Conservation (phyloP, 2,888 invertebrate species). For the Sturmia bella region DNA sequence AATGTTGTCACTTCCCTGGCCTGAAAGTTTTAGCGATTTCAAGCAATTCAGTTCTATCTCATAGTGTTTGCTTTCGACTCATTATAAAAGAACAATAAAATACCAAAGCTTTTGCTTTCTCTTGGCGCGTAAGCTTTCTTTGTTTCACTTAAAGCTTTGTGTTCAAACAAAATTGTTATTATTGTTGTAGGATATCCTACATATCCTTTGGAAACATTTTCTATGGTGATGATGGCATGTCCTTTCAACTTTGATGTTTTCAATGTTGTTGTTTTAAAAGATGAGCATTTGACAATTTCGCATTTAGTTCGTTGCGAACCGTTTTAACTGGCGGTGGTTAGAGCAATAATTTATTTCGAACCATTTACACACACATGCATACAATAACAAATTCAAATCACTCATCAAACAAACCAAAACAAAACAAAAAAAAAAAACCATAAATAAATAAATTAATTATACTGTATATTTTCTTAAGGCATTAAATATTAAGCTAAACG, state of each 20-base stretch:
- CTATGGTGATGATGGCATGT: neutral
- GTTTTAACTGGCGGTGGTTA: slow-evolving; percentile 63
- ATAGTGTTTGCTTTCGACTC: too few relatives aligned
- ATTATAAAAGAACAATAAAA: too few relatives aligned
- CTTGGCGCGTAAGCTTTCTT: slow-evolving; percentile 10
- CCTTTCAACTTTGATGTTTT: slow-evolving; percentile 32
- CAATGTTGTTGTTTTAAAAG: slow-evolving; percentile 56
- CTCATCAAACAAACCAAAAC: too few relatives aligned
- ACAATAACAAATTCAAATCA: slow-evolving; percentile 20
- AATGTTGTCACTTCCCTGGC: too few relatives aligned
- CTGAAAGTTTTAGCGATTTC: too few relatives aligned
- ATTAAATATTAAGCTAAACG: slow-evolving; percentile 23
- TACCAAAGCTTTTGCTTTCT: slow-evolving; percentile 6
- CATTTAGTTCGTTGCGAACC: slow-evolving; percentile 67
- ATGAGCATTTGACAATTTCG: slow-evolving; percentile 66
- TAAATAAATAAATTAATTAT: slow-evolving; percentile 2
- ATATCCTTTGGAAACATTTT: slow-evolving; percentile 20
- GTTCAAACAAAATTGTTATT: neutral
- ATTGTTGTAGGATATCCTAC: slow-evolving; percentile 19
- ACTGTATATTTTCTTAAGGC: slow-evolving; percentile 5
- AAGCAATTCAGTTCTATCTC: too few relatives aligned
- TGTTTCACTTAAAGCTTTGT: slow-evolving; percentile 24
- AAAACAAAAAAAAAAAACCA: slow-evolving; percentile 15
- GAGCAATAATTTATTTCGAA: slow-evolving; percentile 55
- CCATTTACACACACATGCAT: slow-evolving; percentile 8